Percentiles rank a stretch among this genome's conserved stretches.
Conservation (phyloP, 2,113 vertebrate species). For the Casuarius casuarius region DNA sequence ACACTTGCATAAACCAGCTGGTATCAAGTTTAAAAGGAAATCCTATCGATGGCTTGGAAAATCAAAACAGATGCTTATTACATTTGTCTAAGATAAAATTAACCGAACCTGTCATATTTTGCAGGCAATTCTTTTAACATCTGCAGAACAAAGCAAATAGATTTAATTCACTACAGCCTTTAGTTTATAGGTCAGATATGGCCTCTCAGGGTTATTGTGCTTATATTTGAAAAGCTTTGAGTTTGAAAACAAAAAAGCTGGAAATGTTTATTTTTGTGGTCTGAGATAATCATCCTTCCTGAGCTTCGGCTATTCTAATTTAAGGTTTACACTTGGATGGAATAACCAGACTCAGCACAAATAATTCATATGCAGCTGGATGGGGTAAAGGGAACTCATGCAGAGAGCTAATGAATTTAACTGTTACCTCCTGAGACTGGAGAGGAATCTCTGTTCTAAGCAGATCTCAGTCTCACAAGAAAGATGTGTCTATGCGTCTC, state of each 20-base stretch:
- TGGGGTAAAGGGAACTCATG: not conserved
- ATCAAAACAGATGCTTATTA: slow-evolving; percentile 79
- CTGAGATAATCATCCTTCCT: slow-evolving; percentile 70
- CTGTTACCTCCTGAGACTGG: not conserved
- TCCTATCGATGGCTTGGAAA: slow-evolving; percentile 72
- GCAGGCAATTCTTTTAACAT: slow-evolving; percentile 72
- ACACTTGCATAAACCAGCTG: slow-evolving; percentile 71
- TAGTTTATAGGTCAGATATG: slow-evolving; percentile 64
- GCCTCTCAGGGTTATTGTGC: slow-evolving; percentile 62
- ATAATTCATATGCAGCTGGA: slow-evolving; percentile 26
- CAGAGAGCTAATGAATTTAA: slow-evolving; percentile 24
- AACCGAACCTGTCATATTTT: slow-evolving; percentile 76
- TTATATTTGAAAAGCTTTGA: slow-evolving; percentile 70
- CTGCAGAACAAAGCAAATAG: slow-evolving; percentile 78
- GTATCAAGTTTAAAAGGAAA: slow-evolving; percentile 78
- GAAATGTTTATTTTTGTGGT: slow-evolving; percentile 77
- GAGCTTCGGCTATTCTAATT: slow-evolving; percentile 69
- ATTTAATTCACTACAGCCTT: slow-evolving; percentile 70
- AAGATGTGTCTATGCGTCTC: not conserved
- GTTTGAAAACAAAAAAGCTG: slow-evolving; percentile 73
- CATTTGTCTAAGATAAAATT: slow-evolving; percentile 75
- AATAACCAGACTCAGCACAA: slow-evolving; percentile 38
- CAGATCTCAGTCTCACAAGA: not conserved
- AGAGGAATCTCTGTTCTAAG: not conserved
- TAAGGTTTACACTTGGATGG: slow-evolving; percentile 26